Conservation (phyloP, 2,888 invertebrate species). For the Timandra comae region DNA sequence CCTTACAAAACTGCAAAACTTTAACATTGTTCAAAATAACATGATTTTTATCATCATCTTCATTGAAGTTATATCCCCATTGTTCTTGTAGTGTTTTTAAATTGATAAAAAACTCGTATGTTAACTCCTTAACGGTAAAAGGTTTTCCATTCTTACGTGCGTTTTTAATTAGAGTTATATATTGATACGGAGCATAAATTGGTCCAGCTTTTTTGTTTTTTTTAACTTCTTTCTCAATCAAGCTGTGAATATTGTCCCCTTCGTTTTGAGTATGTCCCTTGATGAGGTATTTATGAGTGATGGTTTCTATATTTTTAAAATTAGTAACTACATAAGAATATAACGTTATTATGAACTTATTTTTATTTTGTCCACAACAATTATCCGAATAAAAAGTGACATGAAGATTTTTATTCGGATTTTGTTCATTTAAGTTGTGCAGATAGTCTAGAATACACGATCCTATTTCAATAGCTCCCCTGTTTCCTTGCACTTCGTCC, state of each 20-base stretch:
- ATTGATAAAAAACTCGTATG: no score
- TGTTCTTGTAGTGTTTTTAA: no score
- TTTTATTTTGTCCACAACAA: no score
- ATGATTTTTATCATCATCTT: conserved; percentile 3
- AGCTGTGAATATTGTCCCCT: conserved; percentile 5
- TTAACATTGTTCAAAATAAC: conserved; percentile 7
- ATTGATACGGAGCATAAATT: neutral
- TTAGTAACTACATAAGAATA: neutral
- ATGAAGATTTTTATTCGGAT: no score
- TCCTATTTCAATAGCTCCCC: no score
- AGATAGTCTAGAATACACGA: no score
- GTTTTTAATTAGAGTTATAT: no score
- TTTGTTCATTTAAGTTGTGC: no score
- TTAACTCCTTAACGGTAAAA: no score
- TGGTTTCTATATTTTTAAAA: conserved; percentile 8
- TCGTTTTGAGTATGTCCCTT: conserved; percentile 10
- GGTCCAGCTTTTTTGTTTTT: conserved; percentile 1
- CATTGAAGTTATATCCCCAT: conserved; percentile 3
- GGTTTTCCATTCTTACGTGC: no score
- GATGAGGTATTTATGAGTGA: conserved; percentile 12
- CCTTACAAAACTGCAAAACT: conserved; percentile 7
- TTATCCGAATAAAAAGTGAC: no score
- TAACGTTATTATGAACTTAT: conserved; percentile 8
- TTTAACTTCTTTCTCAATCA: conserved; percentile 3
- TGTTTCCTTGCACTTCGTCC: no score